Evolutionary conservation across 2,888 invertebrate genomes (phyloP).

Genomic region (Baccha elongata): DNA sequence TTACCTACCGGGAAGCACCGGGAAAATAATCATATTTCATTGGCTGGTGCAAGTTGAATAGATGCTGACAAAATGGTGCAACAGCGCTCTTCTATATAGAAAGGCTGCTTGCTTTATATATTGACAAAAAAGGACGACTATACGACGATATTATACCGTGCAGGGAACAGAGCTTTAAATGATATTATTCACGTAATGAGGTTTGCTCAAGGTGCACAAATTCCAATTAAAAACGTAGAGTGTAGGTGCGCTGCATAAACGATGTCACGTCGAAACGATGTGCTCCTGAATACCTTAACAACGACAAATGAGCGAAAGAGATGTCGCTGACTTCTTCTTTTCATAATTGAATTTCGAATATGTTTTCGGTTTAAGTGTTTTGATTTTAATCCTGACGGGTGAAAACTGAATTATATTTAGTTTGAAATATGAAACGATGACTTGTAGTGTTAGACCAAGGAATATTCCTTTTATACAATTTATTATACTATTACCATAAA

Average conservation of each 20-base stretch:
- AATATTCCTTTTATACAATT: not conserved
- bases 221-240: conserved; percentile 51
- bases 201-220: conserved; percentile 59
- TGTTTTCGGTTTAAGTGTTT: conserved; percentile 42
- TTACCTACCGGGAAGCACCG: not conserved
- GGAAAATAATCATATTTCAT: conserved; percentile 20
- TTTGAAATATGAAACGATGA: not conserved
- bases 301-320: not conserved
- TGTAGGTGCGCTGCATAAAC: not conserved
- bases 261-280: not conserved
- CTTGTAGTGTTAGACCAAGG: not conserved
- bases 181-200: conserved; percentile 62
- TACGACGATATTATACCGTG: not conserved
- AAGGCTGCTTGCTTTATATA: not conserved
- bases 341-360: conserved; percentile 63
- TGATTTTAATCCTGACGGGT: conserved; percentile 33
- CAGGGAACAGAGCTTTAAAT: not conserved
- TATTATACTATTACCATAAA: not conserved
- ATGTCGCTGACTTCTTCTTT: conserved; percentile 19
- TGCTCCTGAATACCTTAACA: not conserved
- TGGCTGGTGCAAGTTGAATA: conserved; percentile 10
- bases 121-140: conserved; percentile 2
- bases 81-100: too few relatives aligned
- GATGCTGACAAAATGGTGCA: not conserved
- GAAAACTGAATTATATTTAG: conserved; percentile 24